Conservation (phyloP, 2,888 invertebrate species). For the Limulus polyphemus region DNA sequence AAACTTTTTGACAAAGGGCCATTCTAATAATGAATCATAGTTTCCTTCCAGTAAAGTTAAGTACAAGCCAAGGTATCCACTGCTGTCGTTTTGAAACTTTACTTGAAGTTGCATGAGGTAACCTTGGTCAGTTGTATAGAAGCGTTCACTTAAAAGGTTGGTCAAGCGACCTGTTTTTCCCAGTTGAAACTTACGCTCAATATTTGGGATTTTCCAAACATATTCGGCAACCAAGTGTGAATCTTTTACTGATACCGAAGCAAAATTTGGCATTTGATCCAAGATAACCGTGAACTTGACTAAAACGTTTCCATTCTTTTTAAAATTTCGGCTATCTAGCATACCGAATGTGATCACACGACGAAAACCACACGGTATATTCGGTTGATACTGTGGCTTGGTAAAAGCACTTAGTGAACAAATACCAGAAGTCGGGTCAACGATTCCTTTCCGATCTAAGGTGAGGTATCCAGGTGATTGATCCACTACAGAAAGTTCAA, state of each 20-base stretch:
- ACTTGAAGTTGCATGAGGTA: slow-evolving; percentile 27
- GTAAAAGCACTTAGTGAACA: slow-evolving; percentile 14
- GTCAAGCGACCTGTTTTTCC: slow-evolving; percentile 9
- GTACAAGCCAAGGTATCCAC: slow-evolving; percentile 24
- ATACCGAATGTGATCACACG: slow-evolving; percentile 4
- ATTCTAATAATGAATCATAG: slow-evolving; percentile 24
- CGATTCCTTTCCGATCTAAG: slow-evolving; percentile 7
- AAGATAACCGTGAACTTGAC: slow-evolving; percentile 15
- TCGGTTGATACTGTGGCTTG: slow-evolving; percentile 12
- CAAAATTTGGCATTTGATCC: slow-evolving; percentile 17
- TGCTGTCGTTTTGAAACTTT: slow-evolving; percentile 23
- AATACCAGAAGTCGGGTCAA: slow-evolving; percentile 14
- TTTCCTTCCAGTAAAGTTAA: slow-evolving; percentile 27
- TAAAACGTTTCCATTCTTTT: slow-evolving; percentile 12
- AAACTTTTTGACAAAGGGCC: slow-evolving; percentile 28
- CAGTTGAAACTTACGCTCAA: slow-evolving; percentile 27
- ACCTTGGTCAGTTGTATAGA: slow-evolving; percentile 29
- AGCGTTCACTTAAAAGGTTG: slow-evolving; percentile 24
- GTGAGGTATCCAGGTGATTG: slow-evolving; percentile 12
- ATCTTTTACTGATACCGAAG: slow-evolving; percentile 19
- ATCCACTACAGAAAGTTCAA: slow-evolving; percentile 24
- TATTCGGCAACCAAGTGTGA: slow-evolving; percentile 26
- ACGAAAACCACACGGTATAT: slow-evolving; percentile 19
- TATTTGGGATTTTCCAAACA: slow-evolving; percentile 26
- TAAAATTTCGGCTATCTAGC: slow-evolving; percentile 7